Percentiles rank a stretch among this genome's conserved stretches.
These are phyloP conservation scores for Pheosia gnoma DNA, from an alignment of 2,888 invertebrate species.

Conservation along the genomic window DNA sequence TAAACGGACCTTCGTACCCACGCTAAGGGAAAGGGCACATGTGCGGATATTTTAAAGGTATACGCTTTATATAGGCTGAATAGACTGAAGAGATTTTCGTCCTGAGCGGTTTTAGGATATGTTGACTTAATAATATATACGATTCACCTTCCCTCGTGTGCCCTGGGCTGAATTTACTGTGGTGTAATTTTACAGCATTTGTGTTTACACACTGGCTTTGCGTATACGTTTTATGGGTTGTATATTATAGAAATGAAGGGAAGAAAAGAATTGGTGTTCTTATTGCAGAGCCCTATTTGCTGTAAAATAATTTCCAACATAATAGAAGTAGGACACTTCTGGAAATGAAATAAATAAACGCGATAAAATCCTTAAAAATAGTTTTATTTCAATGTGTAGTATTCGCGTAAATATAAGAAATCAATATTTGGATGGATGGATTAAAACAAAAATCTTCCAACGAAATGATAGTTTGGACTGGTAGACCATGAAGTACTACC, in stretches of 20 bases:
- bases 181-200: background rate
- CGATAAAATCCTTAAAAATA: too few relatives aligned
- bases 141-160: constrained; percentile 31
- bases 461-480: too few relatives aligned
- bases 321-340: too few relatives aligned
- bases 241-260: background rate
- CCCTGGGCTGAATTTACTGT: constrained; percentile 21
- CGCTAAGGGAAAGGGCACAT: constrained; percentile 42
- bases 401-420: too few relatives aligned
- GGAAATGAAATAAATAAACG: too few relatives aligned
- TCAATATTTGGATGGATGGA: too few relatives aligned
- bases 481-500: too few relatives aligned
- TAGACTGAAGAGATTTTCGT: constrained; percentile 49
- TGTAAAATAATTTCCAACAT: too few relatives aligned
- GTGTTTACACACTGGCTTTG: too few relatives aligned
- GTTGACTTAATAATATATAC: constrained; percentile 60
- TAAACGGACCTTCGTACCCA: constrained; percentile 38
- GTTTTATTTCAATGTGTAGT: too few relatives aligned
- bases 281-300: background rate
- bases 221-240: too few relatives aligned
- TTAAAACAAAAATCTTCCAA: too few relatives aligned
- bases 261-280: background rate
- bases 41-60: constrained; percentile 51
- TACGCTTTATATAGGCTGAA: constrained; percentile 53
- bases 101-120: constrained; percentile 54